Evolutionary conservation across 2,113 vertebrate genomes (phyloP).

Genomic region (Martes martes): DNA sequence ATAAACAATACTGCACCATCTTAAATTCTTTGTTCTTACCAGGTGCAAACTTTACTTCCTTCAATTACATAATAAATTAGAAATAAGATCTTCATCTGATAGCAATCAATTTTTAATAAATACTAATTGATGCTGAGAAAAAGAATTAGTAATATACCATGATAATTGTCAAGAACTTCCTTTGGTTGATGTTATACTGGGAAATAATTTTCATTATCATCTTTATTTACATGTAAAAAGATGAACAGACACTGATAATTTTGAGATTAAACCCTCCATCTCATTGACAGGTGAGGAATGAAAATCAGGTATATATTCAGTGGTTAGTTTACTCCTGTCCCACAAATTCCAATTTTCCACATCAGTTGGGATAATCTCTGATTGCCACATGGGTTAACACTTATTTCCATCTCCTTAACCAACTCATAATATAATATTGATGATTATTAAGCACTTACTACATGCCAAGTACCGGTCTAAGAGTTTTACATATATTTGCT

Average conservation of each 20-base stretch:
- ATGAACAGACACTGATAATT: not conserved
- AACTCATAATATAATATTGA: not conserved
- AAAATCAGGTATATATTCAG: not conserved
- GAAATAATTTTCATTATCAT: not conserved
- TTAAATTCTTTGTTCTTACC: not conserved
- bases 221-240: not conserved
- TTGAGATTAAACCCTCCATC: not conserved
- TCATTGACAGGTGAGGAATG: not conserved
- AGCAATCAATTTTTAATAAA: not conserved
- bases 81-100: slow-evolving; percentile 25
- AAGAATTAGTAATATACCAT: not conserved
- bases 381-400: not conserved
- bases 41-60: not conserved
- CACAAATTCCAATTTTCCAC: not conserved
- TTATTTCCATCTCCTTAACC: not conserved
- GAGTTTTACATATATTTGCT: not conserved
- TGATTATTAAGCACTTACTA: not conserved
- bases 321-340: not conserved
- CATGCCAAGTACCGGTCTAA: not conserved
- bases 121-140: not conserved
- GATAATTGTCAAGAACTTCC: not conserved
- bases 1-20: not conserved
- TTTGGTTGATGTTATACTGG: not conserved
- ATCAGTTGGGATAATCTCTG: not conserved
- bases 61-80: not conserved